phyloP scores from a whole-genome alignment of 2,113 vertebrate genomes.

The Coreoperca whiteheadi region DNA sequence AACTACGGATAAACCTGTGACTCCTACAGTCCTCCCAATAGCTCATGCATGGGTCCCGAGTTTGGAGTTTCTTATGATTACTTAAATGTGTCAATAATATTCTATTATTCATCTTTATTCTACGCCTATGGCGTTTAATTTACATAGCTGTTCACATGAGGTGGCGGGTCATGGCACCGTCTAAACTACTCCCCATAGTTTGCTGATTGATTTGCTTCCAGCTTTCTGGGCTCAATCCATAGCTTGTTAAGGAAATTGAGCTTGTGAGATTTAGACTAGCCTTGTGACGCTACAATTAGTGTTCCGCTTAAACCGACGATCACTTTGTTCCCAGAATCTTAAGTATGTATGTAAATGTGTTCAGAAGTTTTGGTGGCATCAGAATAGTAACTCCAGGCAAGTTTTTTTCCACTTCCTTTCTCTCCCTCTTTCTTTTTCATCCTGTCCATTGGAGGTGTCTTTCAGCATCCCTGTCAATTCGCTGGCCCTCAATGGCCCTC shows the following conservation, averaged over 20 bases:
- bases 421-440: constrained; percentile 20
- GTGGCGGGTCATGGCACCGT: no score
- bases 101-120: no score
- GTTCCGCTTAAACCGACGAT: constrained; percentile 13
- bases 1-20: no score
- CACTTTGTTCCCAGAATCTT: constrained; percentile 29
- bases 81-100: no score
- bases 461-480: constrained; percentile 71
- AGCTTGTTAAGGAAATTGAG: background rate
- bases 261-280: constrained; percentile 7
- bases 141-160: background rate
- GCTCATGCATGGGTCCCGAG: no score
- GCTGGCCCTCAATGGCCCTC: constrained; percentile 74
- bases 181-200: background rate
- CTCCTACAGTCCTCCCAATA: no score
- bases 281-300: background rate
- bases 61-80: no score
- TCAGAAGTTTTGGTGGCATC: constrained; percentile 15
- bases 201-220: background rate
- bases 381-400: constrained; percentile 6
- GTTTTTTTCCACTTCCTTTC: constrained; percentile 9
- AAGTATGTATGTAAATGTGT: constrained; percentile 5
- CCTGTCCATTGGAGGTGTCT: constrained; percentile 48
- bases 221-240: background rate
- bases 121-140: background rate